These are phyloP conservation scores for Tetragonula clypearis DNA, from an alignment of 1,140 invertebrate genomes.

Conservation along the genomic window DNA sequence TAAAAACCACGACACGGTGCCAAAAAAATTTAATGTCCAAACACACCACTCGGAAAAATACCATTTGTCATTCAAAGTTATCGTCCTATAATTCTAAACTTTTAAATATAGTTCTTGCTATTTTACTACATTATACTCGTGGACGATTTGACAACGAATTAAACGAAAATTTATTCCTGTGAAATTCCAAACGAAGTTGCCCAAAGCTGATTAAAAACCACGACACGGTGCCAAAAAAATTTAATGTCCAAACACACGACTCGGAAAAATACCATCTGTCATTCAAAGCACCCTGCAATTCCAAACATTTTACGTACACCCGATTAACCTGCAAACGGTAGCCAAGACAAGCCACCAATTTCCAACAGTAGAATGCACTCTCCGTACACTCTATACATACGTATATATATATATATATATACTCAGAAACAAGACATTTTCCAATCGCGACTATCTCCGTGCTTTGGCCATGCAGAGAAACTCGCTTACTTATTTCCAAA, in stretches of 20 bases:
- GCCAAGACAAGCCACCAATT: neutral
- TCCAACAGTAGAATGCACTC: neutral
- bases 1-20: neutral
- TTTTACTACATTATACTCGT: neutral
- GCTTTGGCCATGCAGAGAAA: neutral
- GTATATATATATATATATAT: neutral
- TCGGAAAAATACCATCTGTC: neutral
- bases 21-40: neutral
- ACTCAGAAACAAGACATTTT: neutral
- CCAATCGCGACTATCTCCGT: neutral
- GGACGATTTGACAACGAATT: neutral
- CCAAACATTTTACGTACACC: neutral
- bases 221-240: neutral
- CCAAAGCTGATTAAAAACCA: neutral
- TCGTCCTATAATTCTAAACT: no score
- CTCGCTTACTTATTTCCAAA: slow-evolving; percentile 40
- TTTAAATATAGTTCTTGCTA: neutral
- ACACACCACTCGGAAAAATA: neutral
- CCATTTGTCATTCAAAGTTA: neutral
- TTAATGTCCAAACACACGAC: neutral
- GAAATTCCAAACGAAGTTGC: neutral
- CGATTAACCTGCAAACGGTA: neutral
- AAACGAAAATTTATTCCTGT: neutral
- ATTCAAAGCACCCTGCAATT: neutral
- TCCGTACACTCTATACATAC: no score